Evolutionary conservation across 53 echinoderm and acorn worm species (phyloP).

Genomic region (Temnopleurus reevesii): DNA sequence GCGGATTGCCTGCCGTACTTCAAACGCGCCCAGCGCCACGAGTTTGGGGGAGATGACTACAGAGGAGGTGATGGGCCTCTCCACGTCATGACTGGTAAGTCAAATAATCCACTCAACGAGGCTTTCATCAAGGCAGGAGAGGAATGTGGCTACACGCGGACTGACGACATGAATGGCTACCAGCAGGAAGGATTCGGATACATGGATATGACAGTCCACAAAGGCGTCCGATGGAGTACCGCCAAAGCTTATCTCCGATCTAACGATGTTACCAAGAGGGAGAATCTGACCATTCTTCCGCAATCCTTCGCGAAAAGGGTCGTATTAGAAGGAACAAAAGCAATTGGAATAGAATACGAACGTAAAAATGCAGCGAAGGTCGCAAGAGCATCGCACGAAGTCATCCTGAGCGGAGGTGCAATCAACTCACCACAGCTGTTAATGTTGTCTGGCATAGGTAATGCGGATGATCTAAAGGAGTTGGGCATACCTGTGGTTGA

Average conservation of each 20-base stretch:
- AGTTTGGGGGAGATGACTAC: constrained; percentile 84
- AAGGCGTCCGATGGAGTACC: constrained; percentile 90
- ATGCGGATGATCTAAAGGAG: constrained; percentile 84
- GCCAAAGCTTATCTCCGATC: constrained; percentile 89
- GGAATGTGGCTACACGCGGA: constrained; percentile 84
- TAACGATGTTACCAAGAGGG: constrained; percentile 63
- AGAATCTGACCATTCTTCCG: constrained; percentile 72
- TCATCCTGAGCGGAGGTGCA: constrained; percentile 81
- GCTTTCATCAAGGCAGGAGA: constrained; percentile 87
- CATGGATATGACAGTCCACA: constrained; percentile 91
- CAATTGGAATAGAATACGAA: constrained; percentile 80
- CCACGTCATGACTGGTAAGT: constrained; percentile 86
- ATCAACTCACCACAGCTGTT: constrained; percentile 85
- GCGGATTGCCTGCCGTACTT: constrained; percentile 97
- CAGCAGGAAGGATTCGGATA: constrained; percentile 97
- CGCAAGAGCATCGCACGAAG: constrained; percentile 74
- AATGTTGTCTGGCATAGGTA: constrained; percentile 94
- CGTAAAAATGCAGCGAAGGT: constrained; percentile 34
- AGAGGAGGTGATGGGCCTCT: constrained; percentile 87
- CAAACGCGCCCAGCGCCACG: constrained; percentile 84
- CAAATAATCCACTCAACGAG: constrained; percentile 67
- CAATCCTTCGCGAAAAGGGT: constrained; percentile 65
- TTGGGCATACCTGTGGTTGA: constrained; percentile 78
- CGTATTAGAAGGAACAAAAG: constrained; percentile 83
- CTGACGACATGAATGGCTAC: constrained; percentile 93